phyloP scores from a whole-genome alignment of 2,797 vertebrate species.

The Chrosomus eos region DNA sequence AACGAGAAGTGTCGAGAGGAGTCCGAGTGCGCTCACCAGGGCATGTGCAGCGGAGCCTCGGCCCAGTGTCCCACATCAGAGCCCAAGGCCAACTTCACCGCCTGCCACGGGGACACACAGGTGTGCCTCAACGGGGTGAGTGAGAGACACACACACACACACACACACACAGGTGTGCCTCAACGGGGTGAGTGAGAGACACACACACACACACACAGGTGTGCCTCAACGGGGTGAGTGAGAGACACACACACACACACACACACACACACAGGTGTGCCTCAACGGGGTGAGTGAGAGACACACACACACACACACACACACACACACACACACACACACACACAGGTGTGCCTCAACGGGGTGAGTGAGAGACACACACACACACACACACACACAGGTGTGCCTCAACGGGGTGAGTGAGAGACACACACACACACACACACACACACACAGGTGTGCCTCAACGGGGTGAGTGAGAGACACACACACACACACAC shows the following conservation, averaged over 20 bases:
- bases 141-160: neutral
- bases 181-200: no score
- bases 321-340: slow-evolving; percentile 71
- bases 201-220: slow-evolving; percentile 75
- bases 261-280: slow-evolving; percentile 85
- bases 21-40: slow-evolving; percentile 93
- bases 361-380: no score
- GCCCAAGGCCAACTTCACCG: slow-evolving; percentile 93
- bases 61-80: slow-evolving; percentile 91
- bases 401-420: slow-evolving; percentile 97
- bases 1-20: slow-evolving; percentile 93
- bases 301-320: no score
- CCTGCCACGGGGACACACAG: slow-evolving; percentile 95
- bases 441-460: slow-evolving; percentile 87
- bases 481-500: no score
- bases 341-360: no score
- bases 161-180: no score
- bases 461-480: slow-evolving; percentile 91
- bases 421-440: neutral
- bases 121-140: slow-evolving; percentile 97
- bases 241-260: no score
- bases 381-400: slow-evolving; percentile 89
- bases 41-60: slow-evolving; percentile 87
- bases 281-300: slow-evolving; percentile 88
- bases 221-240: slow-evolving; percentile 93